These are phyloP conservation scores for Zeugodacus cucurbitae DNA, from an alignment of 1,140 invertebrate genomes.

Conservation along the genomic window DNA sequence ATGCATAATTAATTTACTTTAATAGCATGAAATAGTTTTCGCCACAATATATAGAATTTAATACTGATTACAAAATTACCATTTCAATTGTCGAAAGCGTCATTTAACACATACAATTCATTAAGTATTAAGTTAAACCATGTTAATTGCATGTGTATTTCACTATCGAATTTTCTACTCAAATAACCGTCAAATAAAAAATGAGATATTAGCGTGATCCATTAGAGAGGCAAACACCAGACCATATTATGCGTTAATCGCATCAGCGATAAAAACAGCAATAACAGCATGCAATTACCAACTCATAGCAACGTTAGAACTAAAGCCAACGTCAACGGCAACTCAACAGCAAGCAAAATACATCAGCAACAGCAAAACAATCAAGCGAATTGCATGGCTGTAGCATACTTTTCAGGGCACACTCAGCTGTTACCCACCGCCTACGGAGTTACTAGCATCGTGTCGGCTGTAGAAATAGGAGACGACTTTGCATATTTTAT, in stretches of 20 bases:
- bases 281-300: background rate
- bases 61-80: too few relatives aligned
- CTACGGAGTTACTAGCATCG: background rate
- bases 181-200: background rate
- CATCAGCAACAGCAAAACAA: background rate
- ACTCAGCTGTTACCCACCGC: background rate
- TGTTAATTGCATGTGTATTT: too few relatives aligned
- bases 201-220: background rate
- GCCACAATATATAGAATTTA: too few relatives aligned
- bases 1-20: too few relatives aligned
- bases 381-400: background rate
- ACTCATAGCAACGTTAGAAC: background rate
- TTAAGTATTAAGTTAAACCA: too few relatives aligned
- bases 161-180: too few relatives aligned
- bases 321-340: background rate
- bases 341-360: background rate
- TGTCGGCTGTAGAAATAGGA: background rate
- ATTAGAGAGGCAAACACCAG: slow-evolving; percentile 17
- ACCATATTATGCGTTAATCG: background rate
- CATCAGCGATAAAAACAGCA: background rate
- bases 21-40: too few relatives aligned
- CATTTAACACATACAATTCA: too few relatives aligned
- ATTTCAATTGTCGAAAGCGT: too few relatives aligned
- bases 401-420: background rate
- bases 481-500: slow-evolving; percentile 30